Conservation (phyloP, 2,888 invertebrate genomes). For the Parapristionchus giblindavisi region DNA sequence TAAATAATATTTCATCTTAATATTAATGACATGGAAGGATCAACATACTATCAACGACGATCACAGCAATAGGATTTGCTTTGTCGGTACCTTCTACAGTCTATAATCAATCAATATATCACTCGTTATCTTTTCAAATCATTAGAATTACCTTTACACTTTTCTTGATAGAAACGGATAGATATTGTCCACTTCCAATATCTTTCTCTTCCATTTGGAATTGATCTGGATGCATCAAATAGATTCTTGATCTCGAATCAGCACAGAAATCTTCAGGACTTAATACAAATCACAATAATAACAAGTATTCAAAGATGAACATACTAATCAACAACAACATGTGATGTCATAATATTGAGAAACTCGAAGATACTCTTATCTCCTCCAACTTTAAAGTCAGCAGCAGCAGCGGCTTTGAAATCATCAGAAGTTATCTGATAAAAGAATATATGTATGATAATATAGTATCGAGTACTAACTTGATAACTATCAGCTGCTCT, state of each 20-base stretch:
- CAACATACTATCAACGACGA: constrained; percentile 15
- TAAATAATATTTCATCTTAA: too few species aligned
- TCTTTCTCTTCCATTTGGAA: constrained; percentile 1
- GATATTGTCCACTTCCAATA: neutral
- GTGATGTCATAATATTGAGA: constrained; percentile 19
- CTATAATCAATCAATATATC: neutral
- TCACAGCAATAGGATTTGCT: neutral
- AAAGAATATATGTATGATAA: neutral
- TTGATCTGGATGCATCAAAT: neutral
- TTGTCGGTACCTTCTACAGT: neutral
- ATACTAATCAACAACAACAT: constrained; percentile 18
- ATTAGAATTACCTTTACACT: constrained; percentile 18
- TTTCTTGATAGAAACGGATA: constrained; percentile 13
- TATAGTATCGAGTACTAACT: neutral
- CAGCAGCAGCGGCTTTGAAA: neutral
- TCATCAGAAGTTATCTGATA: constrained; percentile 16
- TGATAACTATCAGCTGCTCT: constrained; percentile 12
- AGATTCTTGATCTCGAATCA: constrained; percentile 3
- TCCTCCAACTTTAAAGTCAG: constrained; percentile 7
- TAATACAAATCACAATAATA: neutral
- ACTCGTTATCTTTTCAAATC: too few species aligned
- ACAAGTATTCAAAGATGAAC: neutral
- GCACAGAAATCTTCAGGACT: constrained; percentile 13
- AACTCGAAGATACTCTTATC: constrained; percentile 27
- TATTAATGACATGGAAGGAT: too few species aligned